A percentile compares a stretch with the other conserved stretches of the same genome.
Conservation (phyloP, 2,113 vertebrate genomes). For the Labrus mixtus region DNA sequence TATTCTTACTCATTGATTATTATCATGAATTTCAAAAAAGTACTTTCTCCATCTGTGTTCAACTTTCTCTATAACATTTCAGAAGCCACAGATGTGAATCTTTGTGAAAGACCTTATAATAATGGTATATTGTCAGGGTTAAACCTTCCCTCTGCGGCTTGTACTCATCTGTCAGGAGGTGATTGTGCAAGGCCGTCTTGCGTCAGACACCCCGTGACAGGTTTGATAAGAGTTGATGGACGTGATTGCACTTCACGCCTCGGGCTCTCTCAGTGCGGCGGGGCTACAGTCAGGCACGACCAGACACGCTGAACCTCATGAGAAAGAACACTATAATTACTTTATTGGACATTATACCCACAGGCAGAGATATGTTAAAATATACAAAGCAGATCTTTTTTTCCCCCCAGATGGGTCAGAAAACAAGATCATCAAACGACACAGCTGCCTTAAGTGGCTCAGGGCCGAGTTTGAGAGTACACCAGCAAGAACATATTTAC, state of each 20-base stretch:
- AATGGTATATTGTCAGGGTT: slow-evolving; percentile 13
- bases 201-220: slow-evolving; percentile 61
- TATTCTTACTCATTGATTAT: too few species aligned
- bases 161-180: slow-evolving; percentile 38
- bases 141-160: slow-evolving; percentile 6
- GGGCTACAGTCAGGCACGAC: slow-evolving; percentile 35
- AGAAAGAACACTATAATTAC: slow-evolving; percentile 35
- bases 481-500: background rate
- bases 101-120: slow-evolving; percentile 15
- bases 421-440: background rate
- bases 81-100: slow-evolving; percentile 1
- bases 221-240: slow-evolving; percentile 70
- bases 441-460: background rate
- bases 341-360: slow-evolving; percentile 25
- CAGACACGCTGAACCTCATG: slow-evolving; percentile 36
- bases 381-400: slow-evolving; percentile 2
- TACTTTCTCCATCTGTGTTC: background rate
- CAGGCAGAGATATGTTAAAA: slow-evolving; percentile 21
- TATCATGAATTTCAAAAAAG: background rate
- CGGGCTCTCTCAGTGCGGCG: slow-evolving; percentile 36
- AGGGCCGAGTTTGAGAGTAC: background rate
- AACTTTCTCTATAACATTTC: background rate
- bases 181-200: slow-evolving; percentile 61
- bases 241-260: slow-evolving; percentile 66
- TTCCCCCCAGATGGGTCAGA: background rate